Evolutionary conservation across 2,113 vertebrate genomes (phyloP).

Genomic region (Esox niger): DNA sequence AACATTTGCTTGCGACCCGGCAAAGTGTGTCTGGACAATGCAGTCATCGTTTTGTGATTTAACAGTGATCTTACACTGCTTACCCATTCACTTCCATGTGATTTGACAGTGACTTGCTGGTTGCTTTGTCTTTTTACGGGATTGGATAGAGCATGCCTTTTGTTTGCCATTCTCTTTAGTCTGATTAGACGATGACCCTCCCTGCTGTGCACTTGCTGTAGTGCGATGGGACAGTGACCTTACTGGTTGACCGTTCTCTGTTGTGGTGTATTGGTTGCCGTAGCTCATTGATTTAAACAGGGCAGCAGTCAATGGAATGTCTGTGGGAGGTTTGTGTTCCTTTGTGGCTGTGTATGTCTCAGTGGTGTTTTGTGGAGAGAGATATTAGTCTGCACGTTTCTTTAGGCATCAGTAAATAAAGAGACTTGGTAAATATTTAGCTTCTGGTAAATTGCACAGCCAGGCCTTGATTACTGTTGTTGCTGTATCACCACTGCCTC

Average conservation of each 20-base stretch:
- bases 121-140: constrained; percentile 1
- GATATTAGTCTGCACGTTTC: constrained; percentile 24
- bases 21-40: constrained; percentile 1
- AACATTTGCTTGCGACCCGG: too few species aligned
- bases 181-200: constrained; percentile 43
- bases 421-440: constrained; percentile 36
- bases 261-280: constrained; percentile 50
- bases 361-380: constrained; percentile 8
- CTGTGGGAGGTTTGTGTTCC: constrained; percentile 62
- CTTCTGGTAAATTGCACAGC: constrained; percentile 32
- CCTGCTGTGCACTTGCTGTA: constrained; percentile 17
- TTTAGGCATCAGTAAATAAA: constrained; percentile 29
- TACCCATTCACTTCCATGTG: background rate
- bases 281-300: constrained; percentile 60
- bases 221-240: constrained; percentile 55
- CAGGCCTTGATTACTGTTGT: constrained; percentile 45
- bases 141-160: constrained; percentile 19
- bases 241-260: constrained; percentile 34
- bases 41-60: constrained; percentile 19
- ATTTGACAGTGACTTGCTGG: constrained; percentile 15
- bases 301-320: constrained; percentile 65
- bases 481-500: constrained; percentile 55
- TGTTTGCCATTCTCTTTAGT: constrained; percentile 1
- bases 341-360: constrained; percentile 31
- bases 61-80: background rate